Base-by-base conservation (phyloP, 1,140 invertebrate species). In the Daktulosphaira vitifoliae region DNA sequence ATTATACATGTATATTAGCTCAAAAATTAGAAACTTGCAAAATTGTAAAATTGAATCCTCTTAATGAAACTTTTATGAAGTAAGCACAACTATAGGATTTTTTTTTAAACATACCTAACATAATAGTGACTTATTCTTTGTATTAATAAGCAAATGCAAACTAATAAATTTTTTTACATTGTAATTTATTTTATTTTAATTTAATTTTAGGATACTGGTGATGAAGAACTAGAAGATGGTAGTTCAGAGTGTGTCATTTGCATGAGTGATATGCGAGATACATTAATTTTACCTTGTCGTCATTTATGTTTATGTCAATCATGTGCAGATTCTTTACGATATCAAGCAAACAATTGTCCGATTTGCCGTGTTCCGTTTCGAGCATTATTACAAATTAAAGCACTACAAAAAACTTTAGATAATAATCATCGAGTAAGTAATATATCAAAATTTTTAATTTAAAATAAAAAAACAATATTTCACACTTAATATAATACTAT, bases 201-300 rank as follows among this genome's bases (percentile, higher is more conserved):
- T 38, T 50, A 56, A 13, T 42, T 26, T 2, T 75, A 87, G 79
- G 80, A 80, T 67, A 81, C 80, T 13, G 82, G 84, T 50, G 92
- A 96, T 71, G 89, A 93, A 72, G 93, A 97, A 68, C 84, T 87
- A 2, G 95, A 98, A 72, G 95, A 98, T 72, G 95, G 91, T 74
- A 92, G 94, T 15, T 90, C 90, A 9, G 97, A 99, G 78, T 99
- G 97, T 79, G 96, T 99, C 11, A 98, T 99, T 72, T 99, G 96
- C 75, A 98, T 98, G 93, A 94, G 89, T 72, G 95, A 98, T 74
- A 87, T 92, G 13, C 79, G 96, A 0, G 96, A 99, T 75, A 99
- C 97, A 1, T 78, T 99, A 18, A 98, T 99, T 70, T 79, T 99
- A 68, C 97, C 97, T 0, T 99, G 97, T 74, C 82, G 96, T 29